Conservation (phyloP, 2,888 invertebrate genomes). For the Graphium colonna region DNA sequence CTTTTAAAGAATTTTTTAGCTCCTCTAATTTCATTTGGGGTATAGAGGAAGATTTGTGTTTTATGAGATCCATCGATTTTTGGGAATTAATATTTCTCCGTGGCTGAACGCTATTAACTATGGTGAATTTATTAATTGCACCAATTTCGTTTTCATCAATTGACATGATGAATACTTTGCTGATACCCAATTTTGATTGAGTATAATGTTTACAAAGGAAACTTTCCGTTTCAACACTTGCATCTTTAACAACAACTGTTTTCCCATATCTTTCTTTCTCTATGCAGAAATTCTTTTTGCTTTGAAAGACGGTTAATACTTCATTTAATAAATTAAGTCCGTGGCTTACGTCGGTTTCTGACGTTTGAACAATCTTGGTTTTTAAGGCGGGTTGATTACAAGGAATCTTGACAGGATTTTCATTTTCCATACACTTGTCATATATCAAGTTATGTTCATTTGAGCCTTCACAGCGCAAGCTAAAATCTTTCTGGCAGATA, state of each 20-base stretch:
- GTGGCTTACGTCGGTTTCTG: conserved; percentile 43
- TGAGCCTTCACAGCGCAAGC: conserved; percentile 7
- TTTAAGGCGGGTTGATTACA: background rate
- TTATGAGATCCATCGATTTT: conserved; percentile 42
- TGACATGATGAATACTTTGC: conserved; percentile 49
- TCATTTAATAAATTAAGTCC: conserved; percentile 58
- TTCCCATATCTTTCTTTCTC: conserved; percentile 33
- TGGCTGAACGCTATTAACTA: conserved; percentile 49
- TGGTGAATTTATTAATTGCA: conserved; percentile 41
- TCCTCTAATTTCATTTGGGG: conserved; percentile 72
- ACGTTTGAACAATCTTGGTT: conserved; percentile 49
- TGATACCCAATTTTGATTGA: conserved; percentile 37
- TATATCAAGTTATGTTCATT: conserved; percentile 2
- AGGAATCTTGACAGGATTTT: conserved; percentile 17
- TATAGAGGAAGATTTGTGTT: conserved; percentile 64
- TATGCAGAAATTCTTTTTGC: conserved; percentile 42
- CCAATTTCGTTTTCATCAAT: conserved; percentile 38
- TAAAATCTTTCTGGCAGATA: conserved; percentile 39
- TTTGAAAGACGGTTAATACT: conserved; percentile 62
- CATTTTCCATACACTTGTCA: conserved; percentile 24
- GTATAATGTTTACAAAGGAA: conserved; percentile 5
- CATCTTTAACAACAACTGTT: conserved; percentile 48
- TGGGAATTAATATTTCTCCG: conserved; percentile 33
- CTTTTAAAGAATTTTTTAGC: conserved; percentile 54
- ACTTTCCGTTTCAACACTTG: conserved; percentile 45